phyloP scores from a whole-genome alignment of 2,888 invertebrate genomes.

The Priocnemis perturbator region DNA sequence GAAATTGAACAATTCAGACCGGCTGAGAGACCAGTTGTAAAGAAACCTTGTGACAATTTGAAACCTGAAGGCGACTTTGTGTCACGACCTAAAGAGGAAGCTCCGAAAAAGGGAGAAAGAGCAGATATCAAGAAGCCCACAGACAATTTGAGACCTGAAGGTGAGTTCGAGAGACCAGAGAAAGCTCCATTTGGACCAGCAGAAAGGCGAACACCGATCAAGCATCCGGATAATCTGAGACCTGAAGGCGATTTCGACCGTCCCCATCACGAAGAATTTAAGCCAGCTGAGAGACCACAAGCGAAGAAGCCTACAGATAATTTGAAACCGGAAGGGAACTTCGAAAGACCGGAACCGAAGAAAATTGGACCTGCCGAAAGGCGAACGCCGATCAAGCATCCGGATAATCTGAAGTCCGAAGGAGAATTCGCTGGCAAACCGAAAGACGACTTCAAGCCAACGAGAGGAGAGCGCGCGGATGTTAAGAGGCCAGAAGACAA shows the following conservation, averaged over 20 bases:
- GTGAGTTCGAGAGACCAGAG: constrained; percentile 77
- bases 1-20: constrained; percentile 60
- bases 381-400: constrained; percentile 73
- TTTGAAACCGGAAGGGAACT: constrained; percentile 76
- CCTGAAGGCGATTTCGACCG: constrained; percentile 77
- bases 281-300: constrained; percentile 70
- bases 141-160: constrained; percentile 79
- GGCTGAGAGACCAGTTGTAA: constrained; percentile 77
- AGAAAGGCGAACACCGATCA: constrained; percentile 63
- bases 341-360: constrained; percentile 78
- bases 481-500: constrained; percentile 74
- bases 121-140: constrained; percentile 72
- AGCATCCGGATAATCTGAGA: constrained; percentile 76
- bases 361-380: constrained; percentile 75
- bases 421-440: constrained; percentile 73
- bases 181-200: constrained; percentile 65
- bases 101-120: constrained; percentile 73
- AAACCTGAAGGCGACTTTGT: constrained; percentile 76
- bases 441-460: constrained; percentile 70
- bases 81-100: constrained; percentile 63
- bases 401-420: constrained; percentile 79
- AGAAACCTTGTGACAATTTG: constrained; percentile 78
- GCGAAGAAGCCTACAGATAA: constrained; percentile 69
- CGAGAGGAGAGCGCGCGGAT: constrained; percentile 70
- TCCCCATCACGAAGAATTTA: constrained; percentile 59